phyloP scores from a whole-genome alignment of 2,888 invertebrate species.

The Drosophila colorata region DNA sequence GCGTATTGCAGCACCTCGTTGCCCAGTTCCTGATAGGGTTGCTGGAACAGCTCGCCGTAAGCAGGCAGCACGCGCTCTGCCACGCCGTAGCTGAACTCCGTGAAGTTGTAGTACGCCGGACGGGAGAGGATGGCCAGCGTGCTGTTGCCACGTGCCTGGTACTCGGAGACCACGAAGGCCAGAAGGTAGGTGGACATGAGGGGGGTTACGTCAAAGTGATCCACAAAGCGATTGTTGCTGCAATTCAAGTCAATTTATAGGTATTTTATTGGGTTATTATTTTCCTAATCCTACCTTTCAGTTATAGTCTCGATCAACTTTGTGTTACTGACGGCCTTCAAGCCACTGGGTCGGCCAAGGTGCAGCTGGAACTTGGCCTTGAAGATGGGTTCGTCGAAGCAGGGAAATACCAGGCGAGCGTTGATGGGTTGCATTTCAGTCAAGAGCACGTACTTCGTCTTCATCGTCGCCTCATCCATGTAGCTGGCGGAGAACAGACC shows the following conservation, averaged over 20 bases:
- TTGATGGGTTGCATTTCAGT: conserved; percentile 89
- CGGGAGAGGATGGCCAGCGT: conserved; percentile 88
- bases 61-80: conserved; percentile 52
- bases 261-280: background rate
- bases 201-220: conserved; percentile 84
- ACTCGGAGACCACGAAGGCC: conserved; percentile 90
- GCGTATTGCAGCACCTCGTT: conserved; percentile 91
- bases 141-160: conserved; percentile 70
- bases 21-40: conserved; percentile 86
- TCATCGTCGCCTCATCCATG: conserved; percentile 45
- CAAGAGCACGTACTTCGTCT: conserved; percentile 85
- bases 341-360: conserved; percentile 86
- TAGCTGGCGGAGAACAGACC: conserved; percentile 78
- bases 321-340: conserved; percentile 82
- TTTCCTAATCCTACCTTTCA: conserved; percentile 54
- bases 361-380: conserved; percentile 89
- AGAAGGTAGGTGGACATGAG: conserved; percentile 92
- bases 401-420: conserved; percentile 90
- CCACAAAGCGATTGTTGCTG: conserved; percentile 62
- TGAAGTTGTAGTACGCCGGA: conserved; percentile 88
- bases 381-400: conserved; percentile 90
- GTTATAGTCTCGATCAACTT: conserved; percentile 34
- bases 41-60: conserved; percentile 89
- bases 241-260: conserved; percentile 3
- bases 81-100: conserved; percentile 87